Evolutionary conservation across 2,113 vertebrate genomes (phyloP), one percentile per base, ranked within the genome.

Genomic region (Bufo gargarizans): DNA sequence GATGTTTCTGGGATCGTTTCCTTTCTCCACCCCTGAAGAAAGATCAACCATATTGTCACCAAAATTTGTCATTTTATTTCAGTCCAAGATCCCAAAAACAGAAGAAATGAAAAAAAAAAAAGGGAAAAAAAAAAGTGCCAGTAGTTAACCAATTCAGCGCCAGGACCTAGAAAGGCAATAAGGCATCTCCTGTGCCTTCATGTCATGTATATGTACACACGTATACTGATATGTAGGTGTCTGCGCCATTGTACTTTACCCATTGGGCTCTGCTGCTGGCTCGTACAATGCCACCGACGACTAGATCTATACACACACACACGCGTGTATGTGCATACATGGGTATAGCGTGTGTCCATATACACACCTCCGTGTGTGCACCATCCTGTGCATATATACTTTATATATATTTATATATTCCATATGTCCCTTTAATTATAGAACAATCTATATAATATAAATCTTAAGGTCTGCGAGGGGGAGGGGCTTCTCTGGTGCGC

Each of bases 11-110:
- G 53, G 53, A 55, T 11, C 53, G 6, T 55, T 55, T 55, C 53
- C 8, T 17, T 17, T 5, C 33, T 43, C 12, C 8, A 8, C 10
- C 11, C 47, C 53, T n/a, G n/a, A 82, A 20, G 3, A 33, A 82
- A 49, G 4, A 65, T 45, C 22, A 3, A 49, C 16, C n/a, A 56
- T 90, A 90, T 17, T 90, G 91, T 94, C 94, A 95, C 74, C 88
- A 89, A 89, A 89, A 77, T 89, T 69, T 85, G 55, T 55, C 59
- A 67, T 89, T 85, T 89, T 85, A 89, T 77, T 84, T 89, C 88
- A 85, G 88, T 89, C 88, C 88, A 89, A 89, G 81, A 89, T 89
- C 77, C 82, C 81, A 84, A 85, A 89, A 85, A 77, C 82, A 59
- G 69, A 81, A 43, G 50, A 61, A 89, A 84, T 78, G 56, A 50